Base-by-base conservation (phyloP, 2,113 vertebrate genomes). In the Trematomus loennbergii region DNA sequence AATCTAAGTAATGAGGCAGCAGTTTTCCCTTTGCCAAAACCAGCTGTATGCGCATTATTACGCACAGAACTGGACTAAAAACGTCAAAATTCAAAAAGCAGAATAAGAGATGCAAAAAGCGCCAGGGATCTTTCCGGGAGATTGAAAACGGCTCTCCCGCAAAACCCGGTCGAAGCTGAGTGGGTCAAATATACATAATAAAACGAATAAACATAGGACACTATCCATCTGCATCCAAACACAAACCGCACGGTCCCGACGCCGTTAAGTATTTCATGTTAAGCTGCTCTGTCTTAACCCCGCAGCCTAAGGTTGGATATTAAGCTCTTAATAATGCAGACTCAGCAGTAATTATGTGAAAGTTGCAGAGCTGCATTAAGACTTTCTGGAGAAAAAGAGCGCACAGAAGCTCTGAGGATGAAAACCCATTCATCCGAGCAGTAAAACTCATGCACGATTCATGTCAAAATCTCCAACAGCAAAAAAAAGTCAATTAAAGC, bases 71-170 rank as follows among this genome's bases (percentile, higher is more conserved):
- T 29, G 5, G 29, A 36, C 43, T 9, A 45, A 78, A 72, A 80
- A 72, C 50, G 63, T 63, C 45, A 60, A 57, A 59, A 54, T 54
- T 70, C 4, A 68, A 72, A 80, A 68, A 82, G 65, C 46, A 79
- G 77, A 84, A 75, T 74, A 81, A 74, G 91, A 71, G 73, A 87
- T 70, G 58, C 45, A 58, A 33, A 75, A 36, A 52, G 62, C 69
- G 54, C 86, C 85, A 86, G 88, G 88, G 81, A 87, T 92, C 85
- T 91, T 90, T 82, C 94, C 90, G 89, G 80, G 94, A 94, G 95
- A 95, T 93, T 95, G 94, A 96, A 97, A 97, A 94, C 92, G 95
- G 93, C 95, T 93, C 82, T 57, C 33, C 78, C 71, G 94, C 96
- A 96, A 97, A 92, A 69, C 91, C 92, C 84, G 82, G 92, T 87